Base-by-base conservation (phyloP, 2,113 vertebrate species). In the Cynoglossus semilaevis region DNA sequence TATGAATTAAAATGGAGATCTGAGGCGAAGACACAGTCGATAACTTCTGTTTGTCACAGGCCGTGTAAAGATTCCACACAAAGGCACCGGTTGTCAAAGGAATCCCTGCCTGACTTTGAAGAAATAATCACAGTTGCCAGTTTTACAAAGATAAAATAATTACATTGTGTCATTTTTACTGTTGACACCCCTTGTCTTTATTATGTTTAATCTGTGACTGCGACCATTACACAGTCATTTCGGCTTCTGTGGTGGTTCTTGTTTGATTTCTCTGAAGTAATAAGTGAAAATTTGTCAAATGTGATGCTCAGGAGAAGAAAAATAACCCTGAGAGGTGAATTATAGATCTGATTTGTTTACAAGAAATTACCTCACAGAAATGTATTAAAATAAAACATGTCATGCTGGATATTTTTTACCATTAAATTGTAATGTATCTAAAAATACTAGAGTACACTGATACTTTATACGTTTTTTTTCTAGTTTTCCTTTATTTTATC, bases 221-320 rank as follows among this genome's bases (percentile, higher is more conserved):
- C 7, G 37, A 34, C 15, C 49, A 47, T 56, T 77, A 17, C 68
- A 44, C 1, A 29, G 22, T 29, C 22, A 6, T 29, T 6, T 29
- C 2, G 40, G 34, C 61, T 34, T 15, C 51, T 22, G 45, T 15
- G 50, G 11, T 58, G 67, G 62, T 19, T 54, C 58, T 51, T 53
- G 54, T 58, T 52, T 48, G 14, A 67, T 73, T 63, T 60, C 55
- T 71, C 65, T 73, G 66, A 72, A 75, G 77, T 43, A 46, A 74
- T 18, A 56, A 40, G 44, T 47, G 49, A 47, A 63, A 74, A 70
- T 61, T 67, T 8, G 4, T 29, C 6, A 4, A 57, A 70, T 83
- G 77, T 77, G 67, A 80, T 67, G 70, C 51, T 72, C 43, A 41
- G 22, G 50, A 45, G 51, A 63, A 71, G 46, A 50, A 74, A 71